Base-by-base conservation (phyloP, 2,113 vertebrate species). In the Silurus asotus region DNA sequence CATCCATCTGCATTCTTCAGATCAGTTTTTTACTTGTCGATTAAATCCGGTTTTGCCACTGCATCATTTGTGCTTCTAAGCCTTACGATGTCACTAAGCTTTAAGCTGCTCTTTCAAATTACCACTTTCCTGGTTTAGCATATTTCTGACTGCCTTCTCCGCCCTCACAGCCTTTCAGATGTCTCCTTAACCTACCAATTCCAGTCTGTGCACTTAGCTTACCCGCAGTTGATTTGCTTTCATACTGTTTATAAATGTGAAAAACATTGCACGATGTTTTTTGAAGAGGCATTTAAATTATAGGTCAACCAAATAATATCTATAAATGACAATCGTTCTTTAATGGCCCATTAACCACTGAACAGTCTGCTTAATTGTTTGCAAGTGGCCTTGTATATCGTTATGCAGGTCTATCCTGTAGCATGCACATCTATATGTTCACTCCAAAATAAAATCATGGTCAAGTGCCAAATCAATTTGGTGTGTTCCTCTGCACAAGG, bases 61-160 rank as follows among this genome's bases (percentile, higher is more conserved):
- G 70, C 70, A 11, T 23, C 19, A 49, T 74, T 51, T 49, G 70
- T 51, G 45, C 45, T 51, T 48, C 19, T 74, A 49, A 51, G 70
- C 70, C 23, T 51, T 19, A 49, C 13, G 45, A 49, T 74, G 19
- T 74, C 45, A 23, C 70, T 51, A 23, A 25, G 74, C 49, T 15
- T 76, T 53, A 76, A 55, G 74, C 11, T 76, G 74, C 74, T 49
- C 20, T 76, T 76, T 76, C 74, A 53, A 53, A 76, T 76, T 53
- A 76, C 74, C 23, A 14, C 23, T 5, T 76, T 76, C 23, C 23
- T 74, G 20, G 70, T 4, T 49, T 74, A 74, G 19, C 70, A 51
- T 74, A 45, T 53, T 8, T 74, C 70, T 74, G 70, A 53, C 49
- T 76, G 74, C 49, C 13, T 17, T 14, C 14, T 78, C n/a, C 53